phyloP scores from a whole-genome alignment of 2,113 vertebrate species.

The Hystrix brachyura region DNA sequence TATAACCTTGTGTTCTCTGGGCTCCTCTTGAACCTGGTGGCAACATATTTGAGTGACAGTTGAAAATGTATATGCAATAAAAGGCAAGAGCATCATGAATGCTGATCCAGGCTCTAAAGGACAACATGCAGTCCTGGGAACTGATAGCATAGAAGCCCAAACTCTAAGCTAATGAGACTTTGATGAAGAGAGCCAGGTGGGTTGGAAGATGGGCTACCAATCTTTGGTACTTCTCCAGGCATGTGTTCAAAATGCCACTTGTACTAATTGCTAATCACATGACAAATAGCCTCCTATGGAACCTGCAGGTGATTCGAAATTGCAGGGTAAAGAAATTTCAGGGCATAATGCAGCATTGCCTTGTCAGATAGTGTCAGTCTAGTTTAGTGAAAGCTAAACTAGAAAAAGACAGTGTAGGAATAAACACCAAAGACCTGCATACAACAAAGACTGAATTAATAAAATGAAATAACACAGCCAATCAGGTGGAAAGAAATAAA shows the following conservation, averaged over 20 bases:
- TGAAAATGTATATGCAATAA: not conserved
- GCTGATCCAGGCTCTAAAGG: not conserved
- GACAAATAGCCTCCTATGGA: not conserved
- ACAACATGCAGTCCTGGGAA: not conserved
- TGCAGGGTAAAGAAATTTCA: not conserved
- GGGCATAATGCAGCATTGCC: not conserved
- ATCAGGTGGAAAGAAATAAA: not conserved
- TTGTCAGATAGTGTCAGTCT: not conserved
- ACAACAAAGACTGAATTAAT: slow-evolving; percentile 21
- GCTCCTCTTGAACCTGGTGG: not conserved
- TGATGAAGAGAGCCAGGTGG: slow-evolving; percentile 43
- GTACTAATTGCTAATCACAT: not conserved
- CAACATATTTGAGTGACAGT: not conserved
- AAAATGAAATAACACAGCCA: slow-evolving; percentile 35
- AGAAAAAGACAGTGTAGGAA: not conserved
- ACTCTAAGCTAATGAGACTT: not conserved
- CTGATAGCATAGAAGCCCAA: not conserved
- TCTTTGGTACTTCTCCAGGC: not conserved
- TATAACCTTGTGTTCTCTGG: not conserved
- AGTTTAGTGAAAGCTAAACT: slow-evolving; percentile 13
- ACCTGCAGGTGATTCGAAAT: not conserved
- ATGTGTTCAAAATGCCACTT: not conserved
- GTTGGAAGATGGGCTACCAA: not conserved
- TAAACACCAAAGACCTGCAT: not conserved
- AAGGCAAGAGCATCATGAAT: not conserved